Evolutionary conservation across 2,797 vertebrate genomes (phyloP).

Genomic region (Pseudochirops cupreus): DNA sequence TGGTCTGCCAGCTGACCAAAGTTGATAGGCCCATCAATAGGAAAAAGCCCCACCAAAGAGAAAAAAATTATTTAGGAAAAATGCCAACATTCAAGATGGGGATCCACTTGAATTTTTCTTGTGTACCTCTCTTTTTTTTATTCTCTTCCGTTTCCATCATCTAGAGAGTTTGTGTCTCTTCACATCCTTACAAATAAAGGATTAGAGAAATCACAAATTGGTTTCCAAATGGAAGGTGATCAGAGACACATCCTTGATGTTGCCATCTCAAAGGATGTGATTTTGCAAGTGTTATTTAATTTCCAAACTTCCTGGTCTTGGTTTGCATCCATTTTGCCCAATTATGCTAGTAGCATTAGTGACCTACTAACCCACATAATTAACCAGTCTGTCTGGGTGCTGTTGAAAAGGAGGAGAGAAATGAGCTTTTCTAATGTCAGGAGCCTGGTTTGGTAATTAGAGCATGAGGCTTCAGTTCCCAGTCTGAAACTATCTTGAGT

Average conservation of each 20-base stretch:
- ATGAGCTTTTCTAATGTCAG: constrained; percentile 57
- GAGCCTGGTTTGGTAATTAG: constrained; percentile 31
- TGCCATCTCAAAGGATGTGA: constrained; percentile 74
- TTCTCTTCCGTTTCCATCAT: constrained; percentile 43
- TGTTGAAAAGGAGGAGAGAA: constrained; percentile 72
- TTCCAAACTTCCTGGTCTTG: constrained; percentile 68
- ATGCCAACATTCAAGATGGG: not conserved
- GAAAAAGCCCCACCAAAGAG: not conserved
- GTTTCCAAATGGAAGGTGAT: constrained; percentile 62
- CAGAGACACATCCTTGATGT: constrained; percentile 68
- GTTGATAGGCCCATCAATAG: not conserved
- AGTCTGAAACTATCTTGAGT: constrained; percentile 25
- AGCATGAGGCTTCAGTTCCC: constrained; percentile 9
- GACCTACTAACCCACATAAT: constrained; percentile 69
- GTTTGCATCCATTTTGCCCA: constrained; percentile 75
- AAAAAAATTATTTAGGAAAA: not conserved
- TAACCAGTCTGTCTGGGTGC: constrained; percentile 76
- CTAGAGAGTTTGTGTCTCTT: constrained; percentile 38
- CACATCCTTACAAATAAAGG: constrained; percentile 52
- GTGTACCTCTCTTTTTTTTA: not conserved
- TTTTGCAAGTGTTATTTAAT: constrained; percentile 80
- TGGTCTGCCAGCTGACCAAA: not conserved
- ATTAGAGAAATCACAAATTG: constrained; percentile 67
- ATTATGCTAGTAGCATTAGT: constrained; percentile 60
- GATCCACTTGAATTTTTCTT: not conserved